Percentiles rank a stretch among this genome's conserved stretches.
These are phyloP conservation scores for Parauchenoglanis ngamensis DNA, from an alignment of 2,797 vertebrate genomes.

Conservation along the genomic window DNA sequence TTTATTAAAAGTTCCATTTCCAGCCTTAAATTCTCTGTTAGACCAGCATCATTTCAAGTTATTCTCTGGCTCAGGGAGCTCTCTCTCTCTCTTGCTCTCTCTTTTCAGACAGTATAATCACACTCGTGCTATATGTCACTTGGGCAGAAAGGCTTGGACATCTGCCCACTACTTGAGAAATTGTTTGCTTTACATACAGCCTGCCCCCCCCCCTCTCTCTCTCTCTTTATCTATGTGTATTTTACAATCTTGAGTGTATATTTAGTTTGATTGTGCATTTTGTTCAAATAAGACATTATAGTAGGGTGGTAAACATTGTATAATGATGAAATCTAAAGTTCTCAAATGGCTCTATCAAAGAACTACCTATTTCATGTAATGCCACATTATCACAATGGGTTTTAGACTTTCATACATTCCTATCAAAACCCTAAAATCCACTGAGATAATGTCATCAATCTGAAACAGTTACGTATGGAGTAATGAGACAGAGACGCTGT, in stretches of 20 bases:
- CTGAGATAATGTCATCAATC: background rate
- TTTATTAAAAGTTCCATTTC: background rate
- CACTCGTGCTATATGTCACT: background rate
- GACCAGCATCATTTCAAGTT: background rate
- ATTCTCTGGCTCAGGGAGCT: background rate
- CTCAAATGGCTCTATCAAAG: background rate
- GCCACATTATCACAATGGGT: background rate
- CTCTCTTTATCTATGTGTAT: background rate
- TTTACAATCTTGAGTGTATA: background rate
- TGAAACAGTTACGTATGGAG: background rate
- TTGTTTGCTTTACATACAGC: background rate
- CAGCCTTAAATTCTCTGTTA: background rate
- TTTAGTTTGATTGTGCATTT: background rate
- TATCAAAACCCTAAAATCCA: background rate
- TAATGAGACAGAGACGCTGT: background rate
- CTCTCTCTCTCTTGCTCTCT: no score
- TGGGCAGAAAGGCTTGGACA: background rate
- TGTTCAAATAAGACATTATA: background rate
- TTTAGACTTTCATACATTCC: background rate
- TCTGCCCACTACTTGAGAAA: background rate
- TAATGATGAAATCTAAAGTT: background rate
- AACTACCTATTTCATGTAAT: background rate
- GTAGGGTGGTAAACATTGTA: background rate
- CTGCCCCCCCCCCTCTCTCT: background rate
- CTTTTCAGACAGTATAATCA: background rate